phyloP scores from a whole-genome alignment of 2,797 vertebrate species.

The Diplodus sargus region DNA sequence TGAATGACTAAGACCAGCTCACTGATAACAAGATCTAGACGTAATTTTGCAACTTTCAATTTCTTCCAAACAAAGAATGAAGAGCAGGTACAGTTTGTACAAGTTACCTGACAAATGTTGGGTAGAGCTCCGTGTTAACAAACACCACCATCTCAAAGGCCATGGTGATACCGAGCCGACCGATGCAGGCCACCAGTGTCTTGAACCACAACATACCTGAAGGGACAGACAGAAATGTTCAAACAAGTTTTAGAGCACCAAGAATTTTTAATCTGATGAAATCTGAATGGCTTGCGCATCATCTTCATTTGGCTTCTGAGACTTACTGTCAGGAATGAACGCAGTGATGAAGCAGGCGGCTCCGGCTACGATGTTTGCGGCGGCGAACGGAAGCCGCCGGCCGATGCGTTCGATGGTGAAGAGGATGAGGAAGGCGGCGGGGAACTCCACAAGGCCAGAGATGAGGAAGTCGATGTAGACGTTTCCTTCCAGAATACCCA shows the following conservation, averaged over 20 bases:
- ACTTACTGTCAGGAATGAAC: constrained; percentile 90
- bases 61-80: neutral
- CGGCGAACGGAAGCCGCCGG: constrained; percentile 90
- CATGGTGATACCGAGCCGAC: constrained; percentile 94
- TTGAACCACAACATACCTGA: constrained; percentile 91
- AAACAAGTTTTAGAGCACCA: neutral
- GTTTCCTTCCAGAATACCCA: constrained; percentile 92
- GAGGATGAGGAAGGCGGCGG: constrained; percentile 91
- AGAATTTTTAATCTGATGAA: neutral
- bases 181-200: constrained; percentile 90
- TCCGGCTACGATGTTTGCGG: constrained; percentile 89
- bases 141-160: constrained; percentile 93
- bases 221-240: neutral
- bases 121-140: constrained; percentile 90
- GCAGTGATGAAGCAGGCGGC: constrained; percentile 90
- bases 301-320: neutral
- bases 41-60: neutral
- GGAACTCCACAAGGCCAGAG: constrained; percentile 92
- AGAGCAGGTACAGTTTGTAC: neutral
- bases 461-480: constrained; percentile 95
- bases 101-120: constrained; percentile 88
- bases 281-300: neutral
- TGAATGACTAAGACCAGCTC: no score
- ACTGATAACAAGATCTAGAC: neutral
- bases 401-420: constrained; percentile 95